These are phyloP conservation scores for Zoanthus sansibaricus DNA, from an alignment of 92 coral and sea anemone species.

Conservation along the genomic window DNA sequence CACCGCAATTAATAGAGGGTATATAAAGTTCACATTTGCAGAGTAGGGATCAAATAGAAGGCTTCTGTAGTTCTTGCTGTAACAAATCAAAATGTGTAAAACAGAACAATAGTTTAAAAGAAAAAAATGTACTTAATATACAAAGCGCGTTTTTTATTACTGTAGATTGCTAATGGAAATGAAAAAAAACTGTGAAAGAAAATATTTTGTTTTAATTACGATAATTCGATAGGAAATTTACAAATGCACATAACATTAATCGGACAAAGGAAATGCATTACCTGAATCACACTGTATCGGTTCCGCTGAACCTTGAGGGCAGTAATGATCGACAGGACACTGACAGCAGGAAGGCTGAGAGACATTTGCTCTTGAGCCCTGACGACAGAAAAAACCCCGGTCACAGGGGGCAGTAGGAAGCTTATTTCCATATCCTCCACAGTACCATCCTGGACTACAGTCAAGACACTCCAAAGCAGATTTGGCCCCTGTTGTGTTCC, in stretches of 20 bases:
- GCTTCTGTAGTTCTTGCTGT: no score
- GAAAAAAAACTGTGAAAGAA: no score
- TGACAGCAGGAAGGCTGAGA: constrained; percentile 79
- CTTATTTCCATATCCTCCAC: constrained; percentile 81
- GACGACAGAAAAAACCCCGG: constrained; percentile 89
- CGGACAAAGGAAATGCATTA: background rate
- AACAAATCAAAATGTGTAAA: no score
- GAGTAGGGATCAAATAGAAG: no score
- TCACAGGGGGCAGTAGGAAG: constrained; percentile 82
- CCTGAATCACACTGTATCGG: constrained; percentile 85
- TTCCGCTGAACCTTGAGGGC: constrained; percentile 85
- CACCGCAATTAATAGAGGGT: background rate
- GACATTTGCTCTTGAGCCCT: constrained; percentile 84
- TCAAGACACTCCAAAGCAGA: constrained; percentile 86
- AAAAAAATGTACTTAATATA: no score
- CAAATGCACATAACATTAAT: no score
- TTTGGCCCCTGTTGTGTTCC: constrained; percentile 95
- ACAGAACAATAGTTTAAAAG: no score
- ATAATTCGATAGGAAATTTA: no score
- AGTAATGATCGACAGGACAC: constrained; percentile 86
- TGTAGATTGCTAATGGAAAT: no score
- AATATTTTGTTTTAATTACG: no score
- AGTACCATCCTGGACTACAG: constrained; percentile 92
- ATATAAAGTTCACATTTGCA: background rate
- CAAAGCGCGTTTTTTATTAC: no score